Conservation (phyloP, 1,140 invertebrate genomes). For the Hermetia illucens region DNA sequence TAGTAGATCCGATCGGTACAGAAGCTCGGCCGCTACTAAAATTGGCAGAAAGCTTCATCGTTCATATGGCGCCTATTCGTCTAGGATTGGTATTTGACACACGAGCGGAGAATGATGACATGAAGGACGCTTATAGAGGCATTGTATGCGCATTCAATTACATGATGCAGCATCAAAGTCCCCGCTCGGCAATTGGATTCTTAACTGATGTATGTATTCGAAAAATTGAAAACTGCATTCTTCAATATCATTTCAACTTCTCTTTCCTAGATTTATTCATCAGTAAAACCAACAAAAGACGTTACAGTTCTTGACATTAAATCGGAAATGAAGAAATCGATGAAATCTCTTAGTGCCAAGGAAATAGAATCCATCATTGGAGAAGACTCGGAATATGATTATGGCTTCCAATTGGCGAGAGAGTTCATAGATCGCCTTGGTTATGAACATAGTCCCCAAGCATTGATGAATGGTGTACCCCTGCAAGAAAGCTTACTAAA, state of each 20-base stretch:
- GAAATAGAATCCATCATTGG: constrained; percentile 71
- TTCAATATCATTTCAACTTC: constrained; percentile 9
- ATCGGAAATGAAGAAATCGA: constrained; percentile 52
- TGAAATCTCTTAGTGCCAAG: constrained; percentile 33
- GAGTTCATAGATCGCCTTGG: constrained; percentile 79
- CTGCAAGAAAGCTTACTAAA: constrained; percentile 50
- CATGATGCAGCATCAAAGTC: constrained; percentile 60
- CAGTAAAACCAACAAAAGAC: constrained; percentile 31
- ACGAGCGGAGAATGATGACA: constrained; percentile 41
- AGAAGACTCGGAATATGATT: constrained; percentile 82
- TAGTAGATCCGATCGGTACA: constrained; percentile 72
- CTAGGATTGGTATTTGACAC: constrained; percentile 84
- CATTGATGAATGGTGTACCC: constrained; percentile 87
- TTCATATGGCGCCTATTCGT: constrained; percentile 75
- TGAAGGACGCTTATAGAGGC: constrained; percentile 64
- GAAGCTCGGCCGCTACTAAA: constrained; percentile 60
- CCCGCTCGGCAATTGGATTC: constrained; percentile 63
- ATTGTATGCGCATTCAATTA: constrained; percentile 87
- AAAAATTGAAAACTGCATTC: constrained; percentile 4
- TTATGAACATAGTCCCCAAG: constrained; percentile 58
- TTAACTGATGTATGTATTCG: constrained; percentile 54
- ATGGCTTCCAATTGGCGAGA: constrained; percentile 62
- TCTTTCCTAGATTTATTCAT: constrained; percentile 31
- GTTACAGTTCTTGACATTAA: constrained; percentile 52
- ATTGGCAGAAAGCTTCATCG: constrained; percentile 80